phyloP scores from a whole-genome alignment of 2,888 invertebrate species.

The Tolmerus cingulatus region DNA sequence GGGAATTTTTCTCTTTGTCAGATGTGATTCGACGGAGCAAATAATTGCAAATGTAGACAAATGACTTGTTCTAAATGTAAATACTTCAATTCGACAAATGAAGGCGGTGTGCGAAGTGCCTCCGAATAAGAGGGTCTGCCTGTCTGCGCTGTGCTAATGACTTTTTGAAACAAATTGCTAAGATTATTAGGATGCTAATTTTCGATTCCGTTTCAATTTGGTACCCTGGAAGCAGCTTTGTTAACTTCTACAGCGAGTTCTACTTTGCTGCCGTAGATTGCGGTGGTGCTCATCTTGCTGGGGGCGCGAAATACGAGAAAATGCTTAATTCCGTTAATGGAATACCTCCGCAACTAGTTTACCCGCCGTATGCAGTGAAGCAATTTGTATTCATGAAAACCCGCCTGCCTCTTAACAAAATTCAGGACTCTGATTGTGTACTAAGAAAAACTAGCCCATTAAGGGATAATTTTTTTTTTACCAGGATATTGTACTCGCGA shows the following conservation, averaged over 20 bases:
- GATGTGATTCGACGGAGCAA: constrained; percentile 49
- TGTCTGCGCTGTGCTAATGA: constrained; percentile 13
- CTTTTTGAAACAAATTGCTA: constrained; percentile 42
- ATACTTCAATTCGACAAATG: constrained; percentile 18
- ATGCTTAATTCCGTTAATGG: constrained; percentile 11
- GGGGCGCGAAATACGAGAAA: neutral
- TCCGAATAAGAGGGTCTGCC: neutral
- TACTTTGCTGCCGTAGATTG: neutral
- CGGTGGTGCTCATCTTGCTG: neutral
- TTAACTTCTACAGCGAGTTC: neutral
- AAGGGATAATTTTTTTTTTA: neutral
- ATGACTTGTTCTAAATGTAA: constrained; percentile 43
- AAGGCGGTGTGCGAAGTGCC: neutral
- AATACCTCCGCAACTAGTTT: constrained; percentile 20
- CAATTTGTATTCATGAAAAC: constrained; percentile 26
- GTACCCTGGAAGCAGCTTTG: neutral
- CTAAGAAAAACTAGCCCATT: neutral
- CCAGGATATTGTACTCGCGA: neutral
- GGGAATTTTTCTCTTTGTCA: constrained; percentile 39
- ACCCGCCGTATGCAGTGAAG: constrained; percentile 10
- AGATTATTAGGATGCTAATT: constrained; percentile 47
- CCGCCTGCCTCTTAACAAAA: neutral
- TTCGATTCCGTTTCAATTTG: constrained; percentile 44
- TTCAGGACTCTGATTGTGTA: neutral
- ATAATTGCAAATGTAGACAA: constrained; percentile 49